Conservation (phyloP, 2,888 invertebrate species). For the Strigamia maritima region DNA sequence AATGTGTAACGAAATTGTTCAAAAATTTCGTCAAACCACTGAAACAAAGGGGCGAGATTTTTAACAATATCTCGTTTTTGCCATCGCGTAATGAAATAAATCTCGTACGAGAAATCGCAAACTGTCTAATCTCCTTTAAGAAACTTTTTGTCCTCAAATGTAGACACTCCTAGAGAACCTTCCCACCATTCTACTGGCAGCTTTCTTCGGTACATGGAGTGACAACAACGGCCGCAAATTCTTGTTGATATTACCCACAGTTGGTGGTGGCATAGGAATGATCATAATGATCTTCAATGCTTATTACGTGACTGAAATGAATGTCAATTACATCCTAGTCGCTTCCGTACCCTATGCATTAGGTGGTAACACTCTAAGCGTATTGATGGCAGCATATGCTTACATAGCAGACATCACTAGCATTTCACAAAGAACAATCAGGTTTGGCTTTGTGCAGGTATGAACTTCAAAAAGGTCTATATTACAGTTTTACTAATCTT, state of each 20-base stretch:
- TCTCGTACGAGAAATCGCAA: no score
- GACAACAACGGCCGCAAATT: background rate
- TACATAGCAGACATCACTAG: constrained; percentile 28
- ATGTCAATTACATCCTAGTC: background rate
- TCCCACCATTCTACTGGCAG: background rate
- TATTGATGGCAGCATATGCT: background rate
- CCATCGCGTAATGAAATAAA: no score
- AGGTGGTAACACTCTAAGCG: background rate
- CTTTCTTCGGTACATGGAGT: background rate
- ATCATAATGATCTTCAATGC: background rate
- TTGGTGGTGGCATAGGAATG: background rate
- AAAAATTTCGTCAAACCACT: no score
- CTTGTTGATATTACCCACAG: background rate
- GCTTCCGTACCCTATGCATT: background rate
- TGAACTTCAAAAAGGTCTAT: background rate
- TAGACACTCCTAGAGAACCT: background rate
- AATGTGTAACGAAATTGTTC: no score
- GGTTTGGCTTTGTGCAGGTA: background rate
- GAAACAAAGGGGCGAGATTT: no score
- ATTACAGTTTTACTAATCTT: background rate
- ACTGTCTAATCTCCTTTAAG: no score
- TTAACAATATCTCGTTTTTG: no score
- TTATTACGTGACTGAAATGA: background rate
- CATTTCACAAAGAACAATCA: background rate
- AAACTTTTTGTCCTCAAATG: no score